phyloP scores from a whole-genome alignment of 2,797 vertebrate genomes.

The Thripadectes ignobilis region DNA sequence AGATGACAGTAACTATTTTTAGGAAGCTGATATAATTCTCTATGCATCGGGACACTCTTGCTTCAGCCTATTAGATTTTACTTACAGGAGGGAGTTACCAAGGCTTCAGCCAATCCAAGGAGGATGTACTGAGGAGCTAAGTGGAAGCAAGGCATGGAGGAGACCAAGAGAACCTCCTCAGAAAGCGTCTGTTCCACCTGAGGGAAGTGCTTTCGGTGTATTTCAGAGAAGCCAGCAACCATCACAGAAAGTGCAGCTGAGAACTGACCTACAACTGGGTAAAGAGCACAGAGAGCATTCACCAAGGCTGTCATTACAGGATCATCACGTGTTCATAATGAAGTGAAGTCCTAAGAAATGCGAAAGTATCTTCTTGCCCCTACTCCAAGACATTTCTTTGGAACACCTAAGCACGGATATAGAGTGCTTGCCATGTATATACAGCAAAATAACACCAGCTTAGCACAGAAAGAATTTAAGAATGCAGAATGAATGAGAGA shows the following conservation, averaged over 20 bases:
- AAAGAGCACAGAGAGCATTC: neutral
- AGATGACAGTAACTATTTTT: neutral
- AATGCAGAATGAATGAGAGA: neutral
- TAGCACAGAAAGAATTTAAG: neutral
- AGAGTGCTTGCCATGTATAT: neutral
- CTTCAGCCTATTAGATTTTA: neutral
- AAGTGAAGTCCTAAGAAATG: neutral
- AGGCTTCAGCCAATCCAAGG: conserved; percentile 90
- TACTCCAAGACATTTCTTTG: neutral
- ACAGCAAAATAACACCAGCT: neutral
- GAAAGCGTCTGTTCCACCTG: conserved; percentile 85
- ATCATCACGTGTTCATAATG: fast-evolving
- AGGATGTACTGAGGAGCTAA: conserved; percentile 89
- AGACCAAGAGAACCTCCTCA: conserved; percentile 83
- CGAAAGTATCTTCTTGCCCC: neutral
- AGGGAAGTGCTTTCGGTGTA: conserved; percentile 84
- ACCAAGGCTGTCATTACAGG: neutral
- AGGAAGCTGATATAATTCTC: neutral
- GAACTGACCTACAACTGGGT: conserved; percentile 84
- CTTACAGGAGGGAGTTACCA: conserved; percentile 91
- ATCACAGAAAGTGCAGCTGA: conserved; percentile 83
- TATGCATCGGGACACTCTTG: neutral
- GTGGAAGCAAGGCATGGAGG: conserved; percentile 89
- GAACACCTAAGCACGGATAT: neutral
- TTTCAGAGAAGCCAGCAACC: conserved; percentile 86